A percentile compares a stretch with the other conserved stretches of the same genome.
These are phyloP conservation scores for Otolemur crassicaudatus DNA, from an alignment of 2,797 vertebrate species.

Conservation along the genomic window DNA sequence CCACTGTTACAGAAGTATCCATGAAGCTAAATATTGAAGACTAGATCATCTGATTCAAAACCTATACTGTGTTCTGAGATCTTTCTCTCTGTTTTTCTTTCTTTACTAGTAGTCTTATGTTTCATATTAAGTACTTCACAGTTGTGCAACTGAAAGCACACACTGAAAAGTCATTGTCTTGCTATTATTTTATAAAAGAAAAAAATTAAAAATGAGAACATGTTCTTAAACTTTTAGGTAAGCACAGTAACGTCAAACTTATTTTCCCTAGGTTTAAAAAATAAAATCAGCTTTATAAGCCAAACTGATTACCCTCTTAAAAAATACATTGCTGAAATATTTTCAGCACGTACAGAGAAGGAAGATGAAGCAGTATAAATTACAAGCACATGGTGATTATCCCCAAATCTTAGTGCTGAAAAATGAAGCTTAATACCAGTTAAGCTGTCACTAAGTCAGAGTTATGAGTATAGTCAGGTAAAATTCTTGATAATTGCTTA, in stretches of 20 bases:
- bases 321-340: conserved; percentile 72
- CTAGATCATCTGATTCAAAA: background rate
- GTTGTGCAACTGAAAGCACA: background rate
- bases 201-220: background rate
- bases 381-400: conserved; percentile 71
- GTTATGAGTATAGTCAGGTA: conserved; percentile 77
- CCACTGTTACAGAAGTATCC: fast-evolving
- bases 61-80: background rate
- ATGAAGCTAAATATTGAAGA: background rate
- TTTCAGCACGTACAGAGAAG: conserved; percentile 71
- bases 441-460: conserved; percentile 81
- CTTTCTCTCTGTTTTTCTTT: background rate
- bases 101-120: background rate
- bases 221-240: background rate
- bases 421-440: conserved; percentile 72
- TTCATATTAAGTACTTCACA: background rate
- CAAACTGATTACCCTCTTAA: conserved; percentile 79
- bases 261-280: background rate
- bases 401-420: conserved; percentile 76
- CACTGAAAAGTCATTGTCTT: background rate
- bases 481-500: conserved; percentile 86
- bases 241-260: background rate
- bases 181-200: background rate
- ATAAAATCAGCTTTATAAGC: conserved; percentile 61
- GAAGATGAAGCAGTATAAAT: conserved; percentile 68